Base-by-base conservation (phyloP, 2,797 vertebrate species). In the Spondyliosoma cantharus region DNA sequence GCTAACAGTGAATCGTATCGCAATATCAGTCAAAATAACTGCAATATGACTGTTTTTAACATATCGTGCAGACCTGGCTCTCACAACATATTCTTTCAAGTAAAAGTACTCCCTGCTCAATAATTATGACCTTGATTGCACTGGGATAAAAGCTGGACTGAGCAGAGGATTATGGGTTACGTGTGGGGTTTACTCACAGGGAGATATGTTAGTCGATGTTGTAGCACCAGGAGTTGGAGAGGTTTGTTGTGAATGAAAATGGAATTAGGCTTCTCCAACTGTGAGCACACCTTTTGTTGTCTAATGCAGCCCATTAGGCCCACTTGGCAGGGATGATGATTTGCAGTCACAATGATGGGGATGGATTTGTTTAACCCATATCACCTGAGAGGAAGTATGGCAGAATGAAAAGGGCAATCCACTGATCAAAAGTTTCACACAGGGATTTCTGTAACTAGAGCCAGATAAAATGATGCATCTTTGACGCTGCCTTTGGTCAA, bases 121-220 rank as follows among this genome's bases (percentile, higher is more conserved):
- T 24, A 48, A 48, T 64, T 63, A 78, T 78, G 37, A 49, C 43
- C 58, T 81, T 42, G 46, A 62, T 71, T 76, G 74, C 54, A 48
- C 52, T n/a, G 11, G 42, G 56, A 19, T 70, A 50, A 57, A 72
- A 73, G 73, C 45, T 61, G 61, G 43, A 62, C 74, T 45, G 61
- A 67, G 76, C 52, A 54, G 66, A 75, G 65, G 46, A 67, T 85
- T 80, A 73, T 80, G 64, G 74, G 52, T 67, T 52, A 63, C 5
- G 27, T 69, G 22, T 61, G 4, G 7, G 71, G 24, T 78, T 74
- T 81, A 62, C 72, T 9, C 61, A 61, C 27, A 50, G 29, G 27
- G 52, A 54, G 59, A 66, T 25, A 14, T 54, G 52, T 74, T 12
- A 29, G 43, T 76, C 48, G 12, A 11, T 37, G 43, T 45, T 19